These are phyloP conservation scores for Sanderia malayensis DNA, from an alignment of 30 jellyfish, hydroid and myxozoan genomes.

Conservation along the genomic window DNA sequence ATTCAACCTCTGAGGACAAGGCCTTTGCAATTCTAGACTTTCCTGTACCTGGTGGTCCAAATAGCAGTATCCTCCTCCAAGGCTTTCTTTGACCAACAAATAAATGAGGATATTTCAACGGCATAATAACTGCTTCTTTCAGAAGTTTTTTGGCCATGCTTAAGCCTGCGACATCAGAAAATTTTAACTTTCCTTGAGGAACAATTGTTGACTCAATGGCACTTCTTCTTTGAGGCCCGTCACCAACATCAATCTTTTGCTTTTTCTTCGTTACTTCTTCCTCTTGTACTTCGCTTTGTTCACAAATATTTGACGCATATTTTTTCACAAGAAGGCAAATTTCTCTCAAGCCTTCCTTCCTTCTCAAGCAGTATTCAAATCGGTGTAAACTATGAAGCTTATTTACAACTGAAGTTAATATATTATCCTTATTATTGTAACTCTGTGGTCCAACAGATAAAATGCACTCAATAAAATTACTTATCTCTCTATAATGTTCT, in stretches of 20 bases:
- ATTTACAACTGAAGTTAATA: not conserved
- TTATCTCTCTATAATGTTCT: not conserved
- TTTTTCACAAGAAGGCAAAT: not conserved
- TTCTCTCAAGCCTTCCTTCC: not conserved
- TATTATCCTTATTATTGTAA: not conserved
- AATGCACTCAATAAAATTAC: not conserved
- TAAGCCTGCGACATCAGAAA: conserved; percentile 91
- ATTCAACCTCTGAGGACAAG: conserved; percentile 79
- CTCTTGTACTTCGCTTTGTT: not conserved
- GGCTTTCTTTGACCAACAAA: conserved; percentile 80
- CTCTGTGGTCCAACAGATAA: not conserved
- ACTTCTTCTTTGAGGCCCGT: conserved; percentile 24
- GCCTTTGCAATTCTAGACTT: conserved; percentile 94
- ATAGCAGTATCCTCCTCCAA: conserved; percentile 85
- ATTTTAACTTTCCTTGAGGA: conserved; percentile 64
- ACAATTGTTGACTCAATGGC: conserved; percentile 80
- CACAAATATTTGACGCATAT: not conserved
- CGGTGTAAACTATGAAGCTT: not conserved
- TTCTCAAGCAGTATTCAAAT: not conserved
- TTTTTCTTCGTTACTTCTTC: conserved; percentile 4
- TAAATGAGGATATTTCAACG: conserved; percentile 88
- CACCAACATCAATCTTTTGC: conserved; percentile 6
- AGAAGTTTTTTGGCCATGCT: conserved; percentile 75
- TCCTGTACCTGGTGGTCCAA: conserved; percentile 99
- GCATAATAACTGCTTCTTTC: conserved; percentile 91